phyloP scores from a whole-genome alignment of 2,888 invertebrate species.

The Oegoconia quadripuncta region DNA sequence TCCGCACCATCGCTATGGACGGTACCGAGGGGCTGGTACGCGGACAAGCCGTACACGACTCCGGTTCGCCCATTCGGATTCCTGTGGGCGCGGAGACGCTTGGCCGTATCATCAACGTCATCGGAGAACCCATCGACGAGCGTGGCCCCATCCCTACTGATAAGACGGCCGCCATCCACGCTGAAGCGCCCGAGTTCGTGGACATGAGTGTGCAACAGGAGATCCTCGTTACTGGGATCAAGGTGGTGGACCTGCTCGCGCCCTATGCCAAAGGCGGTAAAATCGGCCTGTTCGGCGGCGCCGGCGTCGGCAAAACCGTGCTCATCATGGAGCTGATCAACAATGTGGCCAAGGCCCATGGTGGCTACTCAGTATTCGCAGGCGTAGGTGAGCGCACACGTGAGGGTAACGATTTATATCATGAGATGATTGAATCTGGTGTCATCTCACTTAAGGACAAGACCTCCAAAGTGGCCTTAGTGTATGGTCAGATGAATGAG shows the following conservation, averaged over 20 bases:
- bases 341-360: constrained; percentile 97
- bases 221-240: constrained; percentile 95
- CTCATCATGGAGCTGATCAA: constrained; percentile 98
- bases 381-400: constrained; percentile 97
- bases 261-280: constrained; percentile 97
- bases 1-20: constrained; percentile 96
- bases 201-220: constrained; percentile 95
- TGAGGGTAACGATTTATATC: constrained; percentile 97
- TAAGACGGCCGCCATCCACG: constrained; percentile 90
- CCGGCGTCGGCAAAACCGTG: constrained; percentile 97
- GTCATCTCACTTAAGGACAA: constrained; percentile 95
- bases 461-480: constrained; percentile 94
- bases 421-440: constrained; percentile 97
- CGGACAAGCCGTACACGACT: constrained; percentile 90
- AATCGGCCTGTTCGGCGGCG: constrained; percentile 96
- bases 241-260: constrained; percentile 95
- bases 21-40: constrained; percentile 95
- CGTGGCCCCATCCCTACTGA: constrained; percentile 91
- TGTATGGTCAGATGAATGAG: constrained; percentile 98
- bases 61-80: constrained; percentile 93
- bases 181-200: constrained; percentile 93
- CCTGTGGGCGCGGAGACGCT: constrained; percentile 94
- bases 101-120: constrained; percentile 96
- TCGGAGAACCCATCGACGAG: constrained; percentile 93
- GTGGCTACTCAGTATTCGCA: constrained; percentile 97